A percentile compares a stretch with the other conserved stretches of the same genome.
Evolutionary conservation across 2,113 vertebrate genomes (phyloP).

Genomic region (Pyxicephalus adspersus): DNA sequence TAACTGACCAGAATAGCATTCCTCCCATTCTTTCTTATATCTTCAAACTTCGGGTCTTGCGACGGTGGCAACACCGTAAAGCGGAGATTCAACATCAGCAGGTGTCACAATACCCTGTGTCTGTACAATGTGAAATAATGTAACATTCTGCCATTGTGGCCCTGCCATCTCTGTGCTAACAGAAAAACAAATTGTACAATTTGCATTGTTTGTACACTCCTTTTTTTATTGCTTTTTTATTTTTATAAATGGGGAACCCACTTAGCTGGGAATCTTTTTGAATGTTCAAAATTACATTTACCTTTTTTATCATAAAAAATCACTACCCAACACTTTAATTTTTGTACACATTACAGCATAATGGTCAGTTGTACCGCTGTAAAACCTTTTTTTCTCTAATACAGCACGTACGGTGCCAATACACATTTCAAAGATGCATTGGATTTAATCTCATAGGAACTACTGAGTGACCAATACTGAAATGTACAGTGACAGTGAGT

Average conservation of each 20-base stretch:
- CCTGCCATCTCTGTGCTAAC: constrained; percentile 62
- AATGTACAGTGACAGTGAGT: no score
- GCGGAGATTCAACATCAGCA: constrained; percentile 6
- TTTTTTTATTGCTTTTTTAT: background rate
- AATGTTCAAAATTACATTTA: no score
- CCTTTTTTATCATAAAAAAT: no score
- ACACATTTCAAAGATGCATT: no score
- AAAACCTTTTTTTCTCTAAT: no score
- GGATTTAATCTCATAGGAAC: no score
- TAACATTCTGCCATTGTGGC: constrained; percentile 54
- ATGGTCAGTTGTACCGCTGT: no score
- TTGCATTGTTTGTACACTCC: constrained; percentile 22
- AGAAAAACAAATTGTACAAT: constrained; percentile 13
- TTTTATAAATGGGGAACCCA: background rate
- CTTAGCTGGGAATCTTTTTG: no score
- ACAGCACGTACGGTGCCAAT: no score
- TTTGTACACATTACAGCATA: no score
- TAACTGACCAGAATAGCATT: constrained; percentile 58
- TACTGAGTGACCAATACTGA: no score
- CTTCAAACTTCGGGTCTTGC: constrained; percentile 34
- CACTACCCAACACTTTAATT: no score
- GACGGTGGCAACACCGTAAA: constrained; percentile 57
- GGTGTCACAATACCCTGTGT: constrained; percentile 56
- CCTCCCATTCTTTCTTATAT: constrained; percentile 56
- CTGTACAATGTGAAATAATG: constrained; percentile 55